Evolutionary conservation across 2,888 invertebrate species (phyloP).

Genomic region (Halictus ligatus): DNA sequence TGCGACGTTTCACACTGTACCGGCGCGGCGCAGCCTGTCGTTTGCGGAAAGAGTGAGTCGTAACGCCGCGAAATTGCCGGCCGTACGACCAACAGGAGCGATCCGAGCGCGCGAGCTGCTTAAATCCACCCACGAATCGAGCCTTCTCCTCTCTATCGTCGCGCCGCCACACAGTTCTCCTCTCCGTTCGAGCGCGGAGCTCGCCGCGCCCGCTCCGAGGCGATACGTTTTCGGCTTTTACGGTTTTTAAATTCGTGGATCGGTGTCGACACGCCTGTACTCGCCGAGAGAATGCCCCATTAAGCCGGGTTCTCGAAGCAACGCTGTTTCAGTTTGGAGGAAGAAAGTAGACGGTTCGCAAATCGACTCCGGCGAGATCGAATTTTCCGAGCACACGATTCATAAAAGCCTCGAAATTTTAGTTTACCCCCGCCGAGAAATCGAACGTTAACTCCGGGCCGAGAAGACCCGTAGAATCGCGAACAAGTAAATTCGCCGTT

Average conservation of each 20-base stretch:
- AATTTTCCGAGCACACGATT: not conserved
- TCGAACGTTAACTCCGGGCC: not conserved
- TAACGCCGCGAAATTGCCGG: slow-evolving; percentile 65
- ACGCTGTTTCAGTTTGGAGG: not conserved
- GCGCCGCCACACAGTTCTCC: not conserved
- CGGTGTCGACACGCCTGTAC: slow-evolving; percentile 6
- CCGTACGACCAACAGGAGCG: slow-evolving; percentile 43
- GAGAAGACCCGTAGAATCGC: not conserved
- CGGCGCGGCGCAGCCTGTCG: slow-evolving; percentile 42
- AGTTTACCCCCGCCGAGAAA: not conserved
- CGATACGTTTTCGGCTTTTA: slow-evolving; percentile 16
- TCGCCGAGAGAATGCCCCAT: not conserved
- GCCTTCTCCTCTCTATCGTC: not conserved
- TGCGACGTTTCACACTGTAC: slow-evolving; percentile 61
- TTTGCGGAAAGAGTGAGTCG: slow-evolving; percentile 57
- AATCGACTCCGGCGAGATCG: not conserved
- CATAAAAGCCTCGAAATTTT: not conserved
- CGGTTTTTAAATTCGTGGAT: slow-evolving; percentile 6
- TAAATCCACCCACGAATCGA: slow-evolving; percentile 14
- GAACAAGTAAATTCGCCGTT: not conserved
- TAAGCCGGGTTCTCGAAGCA: not conserved
- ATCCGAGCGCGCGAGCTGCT: slow-evolving; percentile 15
- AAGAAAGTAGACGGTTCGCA: not conserved
- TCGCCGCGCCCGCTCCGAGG: no score
- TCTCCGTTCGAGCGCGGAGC: not conserved